Base-by-base conservation (phyloP, 2,888 invertebrate species). In the Neocrepidodera transversa region DNA sequence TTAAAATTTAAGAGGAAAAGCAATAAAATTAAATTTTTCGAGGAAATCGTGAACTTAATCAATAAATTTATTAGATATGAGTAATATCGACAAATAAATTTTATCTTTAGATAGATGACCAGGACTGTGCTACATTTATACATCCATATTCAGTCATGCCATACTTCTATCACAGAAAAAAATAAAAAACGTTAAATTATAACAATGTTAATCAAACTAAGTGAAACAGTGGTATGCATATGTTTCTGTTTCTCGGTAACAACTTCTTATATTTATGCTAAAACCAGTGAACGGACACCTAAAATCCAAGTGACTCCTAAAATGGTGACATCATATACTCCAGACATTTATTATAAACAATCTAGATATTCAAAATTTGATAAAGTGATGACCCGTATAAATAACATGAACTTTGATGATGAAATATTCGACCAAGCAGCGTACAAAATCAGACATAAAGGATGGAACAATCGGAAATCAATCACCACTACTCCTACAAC, bases 361-460 rank as follows among this genome's bases (percentile, higher is more conserved):
- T 68, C 71, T 35, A 62, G 71, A 42, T 72, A 69, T 53, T 64
- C 71, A n/a, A 70, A 72, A 50, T 69, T 72, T 36, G 69, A 70
- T 40, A 67, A 65, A 40, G 69, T 72, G 17, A 63, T 65, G 64
- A 61, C 62, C 5, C 67, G 69, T 20, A 67, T 72, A 8, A 66
- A 69, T 14, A 65, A 61, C 47, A 61, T 69, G 60, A 62, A 66
- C 20, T 16, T 32, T 11, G 55, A 42, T 3, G 42, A 53, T 3
- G 43, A 42, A 14, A 16, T 42, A 43, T 18, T 16, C 13, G 11
- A 43, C 11, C 45, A 49, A 18, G 18, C 30, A 18, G 54, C 42
- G 1, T 47, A 54, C 30, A 65, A 32, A 55, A 40, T 65, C 5
- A 49, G 65, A 36, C 67, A 67, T 28, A 65, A 61, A 45, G 63